These are phyloP conservation scores for Lysandra coridon DNA, from an alignment of 2,888 invertebrate genomes.

Conservation along the genomic window DNA sequence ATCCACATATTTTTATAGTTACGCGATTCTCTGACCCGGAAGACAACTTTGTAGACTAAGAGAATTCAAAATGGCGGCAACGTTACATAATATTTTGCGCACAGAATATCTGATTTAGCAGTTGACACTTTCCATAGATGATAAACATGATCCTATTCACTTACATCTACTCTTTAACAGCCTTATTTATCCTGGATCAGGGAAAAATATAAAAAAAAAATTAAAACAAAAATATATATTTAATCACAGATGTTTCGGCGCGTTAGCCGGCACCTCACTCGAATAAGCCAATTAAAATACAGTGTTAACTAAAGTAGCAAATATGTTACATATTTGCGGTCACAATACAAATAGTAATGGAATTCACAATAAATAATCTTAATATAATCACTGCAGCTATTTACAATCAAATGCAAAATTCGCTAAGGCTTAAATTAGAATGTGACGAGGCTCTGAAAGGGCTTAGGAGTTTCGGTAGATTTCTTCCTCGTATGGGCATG, in stretches of 20 bases:
- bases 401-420: constrained; percentile 71
- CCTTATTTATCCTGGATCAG: constrained; percentile 37
- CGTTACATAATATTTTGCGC: background rate
- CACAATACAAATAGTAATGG: constrained; percentile 44
- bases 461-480: constrained; percentile 1
- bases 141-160: background rate
- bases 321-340: constrained; percentile 3
- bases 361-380: constrained; percentile 55
- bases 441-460: constrained; percentile 47
- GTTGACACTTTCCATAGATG: background rate
- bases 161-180: background rate
- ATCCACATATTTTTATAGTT: background rate
- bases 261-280: constrained; percentile 40
- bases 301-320: constrained; percentile 27
- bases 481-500: background rate
- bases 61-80: background rate
- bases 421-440: constrained; percentile 63
- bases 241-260: constrained; percentile 68
- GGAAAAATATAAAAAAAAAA: constrained; percentile 52
- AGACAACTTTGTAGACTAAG: background rate
- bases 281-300: constrained; percentile 37
- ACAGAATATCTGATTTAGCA: background rate
- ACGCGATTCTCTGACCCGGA: background rate
- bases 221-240: constrained; percentile 70
- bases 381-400: constrained; percentile 64